Percentiles rank a stretch among this genome's conserved stretches.
These are phyloP conservation scores for Amphiprion percula DNA, from an alignment of 2,113 vertebrate species.

Conservation along the genomic window DNA sequence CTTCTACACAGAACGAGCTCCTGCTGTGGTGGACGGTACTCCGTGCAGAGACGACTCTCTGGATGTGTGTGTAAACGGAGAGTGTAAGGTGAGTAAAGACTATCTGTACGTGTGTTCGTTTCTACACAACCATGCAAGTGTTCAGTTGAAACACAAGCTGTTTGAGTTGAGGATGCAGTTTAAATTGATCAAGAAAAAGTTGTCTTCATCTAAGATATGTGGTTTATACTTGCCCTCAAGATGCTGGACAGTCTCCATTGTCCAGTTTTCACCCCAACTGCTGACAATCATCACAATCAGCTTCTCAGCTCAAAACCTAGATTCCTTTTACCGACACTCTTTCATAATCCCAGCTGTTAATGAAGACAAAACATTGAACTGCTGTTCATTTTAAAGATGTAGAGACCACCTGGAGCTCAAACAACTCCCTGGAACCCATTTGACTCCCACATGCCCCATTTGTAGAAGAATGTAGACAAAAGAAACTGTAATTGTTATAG, in stretches of 20 bases:
- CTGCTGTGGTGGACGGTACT: slow-evolving; percentile 95
- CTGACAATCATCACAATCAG: slow-evolving; percentile 54
- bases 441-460: slow-evolving; percentile 27
- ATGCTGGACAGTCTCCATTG: slow-evolving; percentile 41
- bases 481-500: neutral
- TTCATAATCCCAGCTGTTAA: slow-evolving; percentile 41
- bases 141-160: neutral
- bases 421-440: slow-evolving; percentile 18
- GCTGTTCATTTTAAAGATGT: slow-evolving; percentile 1
- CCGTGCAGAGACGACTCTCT: slow-evolving; percentile 92
- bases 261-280: slow-evolving; percentile 41
- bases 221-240: slow-evolving; percentile 39
- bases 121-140: neutral
- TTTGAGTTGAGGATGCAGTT: slow-evolving; percentile 13
- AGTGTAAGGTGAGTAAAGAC: slow-evolving; percentile 92
- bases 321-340: slow-evolving; percentile 14
- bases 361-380: slow-evolving; percentile 47
- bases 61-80: slow-evolving; percentile 96
- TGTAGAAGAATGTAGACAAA: slow-evolving; percentile 5
- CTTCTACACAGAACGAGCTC: slow-evolving; percentile 97
- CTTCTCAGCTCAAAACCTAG: slow-evolving; percentile 47
- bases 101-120: neutral
- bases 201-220: slow-evolving; percentile 25
- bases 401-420: slow-evolving; percentile 37
- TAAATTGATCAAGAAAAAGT: slow-evolving; percentile 10